Evolutionary conservation across 2,888 invertebrate species (phyloP).

Genomic region (Zygothrica quintamaculata): DNA sequence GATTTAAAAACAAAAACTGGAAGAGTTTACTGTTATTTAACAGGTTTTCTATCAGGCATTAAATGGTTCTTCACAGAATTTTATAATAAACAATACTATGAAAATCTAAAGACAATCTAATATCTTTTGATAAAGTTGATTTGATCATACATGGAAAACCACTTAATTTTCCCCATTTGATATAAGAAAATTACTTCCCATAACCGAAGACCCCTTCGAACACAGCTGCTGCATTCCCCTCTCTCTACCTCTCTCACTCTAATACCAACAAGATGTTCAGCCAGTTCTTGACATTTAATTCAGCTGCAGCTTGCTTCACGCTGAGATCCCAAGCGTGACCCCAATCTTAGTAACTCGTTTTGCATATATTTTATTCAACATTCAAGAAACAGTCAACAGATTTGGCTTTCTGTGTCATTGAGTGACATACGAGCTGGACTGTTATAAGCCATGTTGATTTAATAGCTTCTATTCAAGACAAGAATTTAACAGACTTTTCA

Average conservation of each 20-base stretch:
- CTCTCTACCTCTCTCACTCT: background rate
- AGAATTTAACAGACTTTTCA: constrained; percentile 37
- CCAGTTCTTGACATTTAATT: constrained; percentile 49
- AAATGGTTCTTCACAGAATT: too few relatives aligned
- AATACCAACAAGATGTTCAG: constrained; percentile 10
- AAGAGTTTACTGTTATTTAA: too few relatives aligned
- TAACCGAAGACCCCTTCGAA: constrained; percentile 29
- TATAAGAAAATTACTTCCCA: constrained; percentile 47
- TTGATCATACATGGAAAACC: background rate
- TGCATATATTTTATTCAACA: constrained; percentile 61
- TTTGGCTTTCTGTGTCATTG: constrained; percentile 51
- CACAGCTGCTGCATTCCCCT: background rate
- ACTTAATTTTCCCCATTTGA: constrained; percentile 5
- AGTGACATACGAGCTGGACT: constrained; percentile 44
- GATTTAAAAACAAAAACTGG: too few relatives aligned
- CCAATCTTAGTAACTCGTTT: constrained; percentile 66
- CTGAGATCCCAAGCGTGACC: constrained; percentile 54
- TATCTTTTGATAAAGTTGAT: constrained; percentile 9
- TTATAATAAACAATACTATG: too few relatives aligned
- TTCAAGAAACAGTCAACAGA: constrained; percentile 23
- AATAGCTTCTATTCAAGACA: constrained; percentile 34
- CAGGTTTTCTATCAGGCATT: too few relatives aligned
- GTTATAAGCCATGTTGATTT: constrained; percentile 17
- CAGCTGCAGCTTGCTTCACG: constrained; percentile 46
- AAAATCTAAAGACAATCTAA: too few relatives aligned